Conservation (phyloP, 2,113 vertebrate genomes). For the Pachyramphus minor region DNA sequence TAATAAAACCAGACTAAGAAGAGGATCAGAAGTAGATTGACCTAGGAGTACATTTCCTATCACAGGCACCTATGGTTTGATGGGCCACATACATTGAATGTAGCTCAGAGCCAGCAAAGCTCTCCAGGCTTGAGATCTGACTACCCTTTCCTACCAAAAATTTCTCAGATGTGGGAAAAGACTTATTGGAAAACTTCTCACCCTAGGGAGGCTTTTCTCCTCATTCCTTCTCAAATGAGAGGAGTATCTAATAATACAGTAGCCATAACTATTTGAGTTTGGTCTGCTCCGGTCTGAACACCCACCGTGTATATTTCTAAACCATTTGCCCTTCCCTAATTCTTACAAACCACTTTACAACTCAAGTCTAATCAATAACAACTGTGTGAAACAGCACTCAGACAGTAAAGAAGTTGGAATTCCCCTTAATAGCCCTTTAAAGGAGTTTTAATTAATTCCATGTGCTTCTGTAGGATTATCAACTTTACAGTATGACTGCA, state of each 20-base stretch:
- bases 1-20: neutral
- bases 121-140: neutral
- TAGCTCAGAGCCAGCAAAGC: neutral
- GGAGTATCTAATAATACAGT: neutral
- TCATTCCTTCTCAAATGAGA: neutral
- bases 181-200: neutral
- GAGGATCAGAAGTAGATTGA: neutral
- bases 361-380: conserved; percentile 72
- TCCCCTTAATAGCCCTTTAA: conserved; percentile 68
- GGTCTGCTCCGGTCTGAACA: conserved; percentile 45
- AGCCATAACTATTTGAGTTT: conserved; percentile 20
- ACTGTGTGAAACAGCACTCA: conserved; percentile 67
- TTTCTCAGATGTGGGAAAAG: neutral
- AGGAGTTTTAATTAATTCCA: conserved; percentile 73
- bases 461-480: conserved; percentile 64
- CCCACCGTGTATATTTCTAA: conserved; percentile 60
- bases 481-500: conserved; percentile 63
- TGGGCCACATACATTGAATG: conserved; percentile 24
- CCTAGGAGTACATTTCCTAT: conserved; percentile 34
- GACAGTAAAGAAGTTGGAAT: conserved; percentile 67
- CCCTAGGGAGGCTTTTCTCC: neutral
- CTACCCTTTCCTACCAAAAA: neutral
- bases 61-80: conserved; percentile 30
- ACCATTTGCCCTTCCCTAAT: conserved; percentile 54
- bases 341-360: conserved; percentile 66